Evolutionary conservation across 2,113 vertebrate species (phyloP).

Genomic region (Hemichromis elongatus): DNA sequence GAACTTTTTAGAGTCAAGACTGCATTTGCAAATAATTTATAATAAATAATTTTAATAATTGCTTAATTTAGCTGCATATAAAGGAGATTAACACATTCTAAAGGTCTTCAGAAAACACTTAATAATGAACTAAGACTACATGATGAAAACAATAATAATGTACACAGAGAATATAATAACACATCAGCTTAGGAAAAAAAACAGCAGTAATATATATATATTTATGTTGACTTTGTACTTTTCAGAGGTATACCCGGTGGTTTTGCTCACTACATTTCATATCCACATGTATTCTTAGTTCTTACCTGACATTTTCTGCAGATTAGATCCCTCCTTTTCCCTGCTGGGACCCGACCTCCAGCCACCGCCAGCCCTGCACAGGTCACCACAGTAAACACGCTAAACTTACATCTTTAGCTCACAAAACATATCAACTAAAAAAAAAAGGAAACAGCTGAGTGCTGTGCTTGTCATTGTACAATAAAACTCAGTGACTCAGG

Average conservation of each 20-base stretch:
- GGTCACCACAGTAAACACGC: background rate
- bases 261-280: background rate
- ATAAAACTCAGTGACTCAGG: background rate
- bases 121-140: background rate
- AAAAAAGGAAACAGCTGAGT: background rate
- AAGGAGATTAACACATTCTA: background rate
- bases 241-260: background rate
- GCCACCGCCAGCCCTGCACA: constrained; percentile 20
- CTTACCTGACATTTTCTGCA: constrained; percentile 66
- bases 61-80: background rate
- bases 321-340: constrained; percentile 63
- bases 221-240: background rate
- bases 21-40: background rate
- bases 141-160: background rate
- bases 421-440: background rate
- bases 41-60: no score
- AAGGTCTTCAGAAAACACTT: background rate
- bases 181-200: background rate
- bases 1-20: fast-evolving
- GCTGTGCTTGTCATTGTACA: background rate
- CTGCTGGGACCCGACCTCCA: constrained; percentile 26
- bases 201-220: background rate
- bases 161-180: background rate
- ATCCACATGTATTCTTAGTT: background rate
- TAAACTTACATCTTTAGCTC: background rate